Base-by-base conservation (phyloP, 2,797 vertebrate species). In the Phataginus tetradactyla region DNA sequence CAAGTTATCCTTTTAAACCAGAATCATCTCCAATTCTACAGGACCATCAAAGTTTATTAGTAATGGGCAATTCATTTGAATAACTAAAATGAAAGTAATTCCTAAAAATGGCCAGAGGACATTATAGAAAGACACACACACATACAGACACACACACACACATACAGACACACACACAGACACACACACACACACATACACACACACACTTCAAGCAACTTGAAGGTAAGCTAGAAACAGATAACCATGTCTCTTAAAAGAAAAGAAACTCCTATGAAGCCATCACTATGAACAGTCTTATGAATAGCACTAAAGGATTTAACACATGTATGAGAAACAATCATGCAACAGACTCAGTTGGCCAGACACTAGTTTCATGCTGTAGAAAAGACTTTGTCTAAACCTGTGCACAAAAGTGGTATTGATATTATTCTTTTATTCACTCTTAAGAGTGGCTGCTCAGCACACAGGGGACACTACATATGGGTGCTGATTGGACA, bases 81-180 rank as follows among this genome's bases (percentile, higher is more conserved):
- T 95, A 95, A 90, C 61, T 85, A 96, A 93, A 91, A 87, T 77
- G 61, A 94, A 91, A 93, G 74, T 90, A 90, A 95, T 9, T 89
- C 32, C 37, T 63, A 45, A 86, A 89, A 91, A 90, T 45, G 39
- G 57, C 4, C 25, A 90, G 14, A 86, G 11, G 9, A 13, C 1
- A 12, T 27, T 53, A 49, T 5, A 27, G 23, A 55, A 0, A n/a
- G 11, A 14, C 3, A 4, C 8, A 94, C 5, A 63, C 27, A 53
- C 61, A 77, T n/a, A 59, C 4, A 14, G 37, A 25, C 39, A 78
- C 14, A 15, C 1, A 37, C 15, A 20, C 23, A 29, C 11, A 8
- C 5, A 37, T 3, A 37, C 34, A 53, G 57, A n/a, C 15, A 75
- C 32, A 74, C 21, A 32, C 10, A 81, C 5, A 29, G 11, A 4